phyloP scores from a whole-genome alignment of 2,113 vertebrate genomes.

The Echinops telfairi region DNA sequence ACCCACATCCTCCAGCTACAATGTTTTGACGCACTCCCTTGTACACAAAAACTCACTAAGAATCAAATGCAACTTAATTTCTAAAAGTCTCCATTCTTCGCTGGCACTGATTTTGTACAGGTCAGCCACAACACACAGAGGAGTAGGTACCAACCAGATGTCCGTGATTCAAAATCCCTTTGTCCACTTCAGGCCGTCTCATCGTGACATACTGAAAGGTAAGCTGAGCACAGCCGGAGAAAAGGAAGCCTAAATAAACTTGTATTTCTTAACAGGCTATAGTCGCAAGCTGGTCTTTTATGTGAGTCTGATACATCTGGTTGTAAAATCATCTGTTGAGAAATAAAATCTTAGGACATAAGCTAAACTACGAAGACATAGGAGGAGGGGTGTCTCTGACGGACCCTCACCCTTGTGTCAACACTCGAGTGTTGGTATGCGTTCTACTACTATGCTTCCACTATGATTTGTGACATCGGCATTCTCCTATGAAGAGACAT shows the following conservation, averaged over 20 bases:
- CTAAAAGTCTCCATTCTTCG: slow-evolving; percentile 32
- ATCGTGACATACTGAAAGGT: background rate
- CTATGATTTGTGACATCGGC: no score
- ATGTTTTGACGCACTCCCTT: slow-evolving; percentile 67
- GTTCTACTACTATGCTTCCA: no score
- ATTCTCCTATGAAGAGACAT: no score
- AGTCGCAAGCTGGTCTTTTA: slow-evolving; percentile 2
- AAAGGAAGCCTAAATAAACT: slow-evolving; percentile 42
- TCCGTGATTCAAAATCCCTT: slow-evolving; percentile 21
- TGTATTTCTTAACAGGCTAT: slow-evolving; percentile 14
- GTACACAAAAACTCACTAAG: slow-evolving; percentile 66
- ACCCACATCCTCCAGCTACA: slow-evolving; percentile 68
- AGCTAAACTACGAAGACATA: no score
- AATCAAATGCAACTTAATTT: slow-evolving; percentile 68
- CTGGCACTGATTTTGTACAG: background rate
- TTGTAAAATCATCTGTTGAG: no score
- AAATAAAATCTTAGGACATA: no score
- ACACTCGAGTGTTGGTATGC: no score
- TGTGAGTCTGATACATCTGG: no score
- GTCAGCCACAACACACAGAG: background rate
- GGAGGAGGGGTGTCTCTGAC: no score
- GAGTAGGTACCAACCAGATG: background rate
- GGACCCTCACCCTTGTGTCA: no score
- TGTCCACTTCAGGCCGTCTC: slow-evolving; percentile 10
- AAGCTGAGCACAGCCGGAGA: slow-evolving; percentile 10